Evolutionary conservation across 2,113 vertebrate species (phyloP), one percentile per base, ranked within the genome.

Genomic region (Carassius carassius): DNA sequence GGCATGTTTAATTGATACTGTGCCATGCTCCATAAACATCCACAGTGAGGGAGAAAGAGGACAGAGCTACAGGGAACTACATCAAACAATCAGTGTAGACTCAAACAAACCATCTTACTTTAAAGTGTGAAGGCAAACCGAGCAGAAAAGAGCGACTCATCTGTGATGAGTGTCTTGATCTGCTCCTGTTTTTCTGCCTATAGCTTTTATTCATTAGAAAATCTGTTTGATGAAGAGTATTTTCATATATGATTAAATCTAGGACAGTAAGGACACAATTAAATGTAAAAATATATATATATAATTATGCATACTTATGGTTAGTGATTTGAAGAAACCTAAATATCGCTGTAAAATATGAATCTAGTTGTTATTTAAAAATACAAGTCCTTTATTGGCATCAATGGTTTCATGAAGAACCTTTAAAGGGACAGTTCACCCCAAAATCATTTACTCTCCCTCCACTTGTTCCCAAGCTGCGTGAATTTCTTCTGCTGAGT

Each of bases 1-100:
- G 82, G 70, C 80, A 91, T 93, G 90, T 91, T 92, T 93, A 93
- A 92, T 94, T 93, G 87, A 93, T 92, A 90, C 81, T 51, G 73
- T 29, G 5, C 41, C 88, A 91, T 90, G 85, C 89, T 90, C 86
- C 90, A 90, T 91, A 90, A 92, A 91, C 91, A 87, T 82, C 74
- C 78, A 90, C 84, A 87, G 82, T 83, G 77, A 81, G 77, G 67
- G 82, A 78, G 85, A 88, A 85, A 14, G 84, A 62, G 91, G 90
- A 78, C 88, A 91, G 87, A 81, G 87, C 91, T 89, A 85, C 85
- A 75, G 90, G 89, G 91, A 91, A 86, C 83, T 51, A 90, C 90
- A 89, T 92, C 89, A 91, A 92, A 92, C 89, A 87, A 88, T 92
- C 84, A 82, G 74, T 14, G 19, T 44, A 58, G 74, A 86, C 82